Evolutionary conservation across 2,113 vertebrate genomes (phyloP).

Genomic region (Prochilodus magdalenae): DNA sequence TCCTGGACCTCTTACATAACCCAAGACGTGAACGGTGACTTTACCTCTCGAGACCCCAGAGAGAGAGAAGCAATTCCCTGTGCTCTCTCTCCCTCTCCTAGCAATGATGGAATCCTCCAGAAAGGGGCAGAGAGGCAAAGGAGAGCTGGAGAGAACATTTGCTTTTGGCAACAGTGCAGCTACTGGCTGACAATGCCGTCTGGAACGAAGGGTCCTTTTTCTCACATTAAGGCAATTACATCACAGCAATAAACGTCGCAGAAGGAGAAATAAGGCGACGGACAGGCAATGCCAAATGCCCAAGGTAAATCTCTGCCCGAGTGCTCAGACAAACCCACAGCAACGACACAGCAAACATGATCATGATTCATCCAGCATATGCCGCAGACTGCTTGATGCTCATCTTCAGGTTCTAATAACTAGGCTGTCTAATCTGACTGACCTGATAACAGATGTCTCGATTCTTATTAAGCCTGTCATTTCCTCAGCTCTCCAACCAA

Average conservation of each 20-base stretch:
- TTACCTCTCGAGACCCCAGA: not conserved
- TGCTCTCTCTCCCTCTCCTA: not conserved
- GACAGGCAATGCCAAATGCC: not conserved
- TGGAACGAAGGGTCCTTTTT: conserved; percentile 23
- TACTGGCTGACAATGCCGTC: not conserved
- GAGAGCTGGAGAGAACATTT: conserved; percentile 6
- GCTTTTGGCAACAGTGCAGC: conserved; percentile 3
- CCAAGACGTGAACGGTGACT: conserved; percentile 22
- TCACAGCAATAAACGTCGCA: not conserved
- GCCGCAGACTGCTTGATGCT: not conserved
- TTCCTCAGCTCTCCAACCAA: conserved; percentile 14
- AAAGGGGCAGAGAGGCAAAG: too few species aligned
- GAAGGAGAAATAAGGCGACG: not conserved
- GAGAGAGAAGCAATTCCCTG: not conserved
- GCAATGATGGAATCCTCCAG: conserved; percentile 10
- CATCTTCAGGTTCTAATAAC: not conserved
- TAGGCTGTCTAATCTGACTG: not conserved
- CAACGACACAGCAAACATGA: not conserved
- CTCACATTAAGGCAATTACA: not conserved
- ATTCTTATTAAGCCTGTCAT: not conserved
- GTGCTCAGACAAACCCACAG: not conserved
- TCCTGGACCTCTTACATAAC: conserved; percentile 43
- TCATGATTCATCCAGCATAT: not conserved
- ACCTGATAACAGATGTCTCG: not conserved
- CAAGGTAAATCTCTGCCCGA: too few species aligned